Base-by-base conservation (phyloP, 2,797 vertebrate genomes). In the Columba guinea region DNA sequence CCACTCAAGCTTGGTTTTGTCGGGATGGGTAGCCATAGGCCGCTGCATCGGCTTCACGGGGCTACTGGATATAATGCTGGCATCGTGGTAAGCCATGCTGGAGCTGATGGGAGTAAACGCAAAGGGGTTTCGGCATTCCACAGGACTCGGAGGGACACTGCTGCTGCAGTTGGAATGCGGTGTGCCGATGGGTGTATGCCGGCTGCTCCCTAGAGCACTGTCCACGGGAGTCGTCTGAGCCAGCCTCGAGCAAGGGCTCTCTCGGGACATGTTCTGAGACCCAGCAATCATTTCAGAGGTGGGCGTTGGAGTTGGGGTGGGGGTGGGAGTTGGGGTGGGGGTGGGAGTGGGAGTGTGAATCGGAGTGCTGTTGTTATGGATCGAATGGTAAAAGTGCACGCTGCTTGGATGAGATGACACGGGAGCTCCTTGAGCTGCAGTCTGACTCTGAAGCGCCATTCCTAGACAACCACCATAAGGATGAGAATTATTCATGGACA, bases 11-110 rank as follows among this genome's bases (percentile, higher is more conserved):
- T 99, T 98, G 78, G 99, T 99, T 97, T 99, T 99, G 97, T 99
- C 99, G 0, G 99, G 99, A 93, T 99, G 99, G 19, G 99, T 99
- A 80, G 99, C 99, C 98, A 98, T 99, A 8, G 99, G 99, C 94
- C 99, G 98, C 97, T 99, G 99, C 99, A 99, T 99, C 5, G 99
- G 99, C 95, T 99, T 99, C 79, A 99, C 99, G 0, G 99, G 99
- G 89, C 99, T 99, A 91, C 98, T 99, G 5, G 99, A 99, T 84
- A 99, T 97, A 8, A 98, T 98, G 97, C 98, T 99, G 97, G 98
- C 98, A 13, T 99, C 99, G 0, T 99, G 99, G 96, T 99, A 99
- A 16, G 98, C 98, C 69, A 99, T 99, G 70, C 98, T 99, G 93
- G 99, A 99, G 98, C 98, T 99, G 96, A 99, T 99, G 67, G 99